These are phyloP conservation scores for Pogonocherus hispidulus DNA, from an alignment of 2,888 invertebrate species.

Conservation along the genomic window DNA sequence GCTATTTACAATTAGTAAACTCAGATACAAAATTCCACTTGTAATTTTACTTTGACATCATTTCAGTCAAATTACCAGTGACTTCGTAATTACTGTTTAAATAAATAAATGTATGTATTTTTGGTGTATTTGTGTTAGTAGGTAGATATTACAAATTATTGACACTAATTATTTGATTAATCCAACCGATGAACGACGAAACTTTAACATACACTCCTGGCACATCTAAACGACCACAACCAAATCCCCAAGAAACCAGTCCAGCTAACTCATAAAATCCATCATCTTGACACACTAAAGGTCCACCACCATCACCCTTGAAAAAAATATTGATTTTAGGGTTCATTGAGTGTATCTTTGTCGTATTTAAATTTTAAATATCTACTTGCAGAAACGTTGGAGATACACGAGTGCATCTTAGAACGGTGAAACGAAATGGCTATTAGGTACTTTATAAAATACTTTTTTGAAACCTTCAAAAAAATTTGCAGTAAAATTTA, in stretches of 20 bases:
- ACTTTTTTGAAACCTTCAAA: too few species aligned
- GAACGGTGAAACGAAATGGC: too few species aligned
- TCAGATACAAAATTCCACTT: constrained; percentile 34
- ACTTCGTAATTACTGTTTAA: constrained; percentile 26
- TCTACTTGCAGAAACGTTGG: too few species aligned
- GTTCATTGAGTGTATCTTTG: too few species aligned
- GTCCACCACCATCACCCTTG: constrained; percentile 95
- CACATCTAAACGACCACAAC: constrained; percentile 92
- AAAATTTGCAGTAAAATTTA: too few species aligned
- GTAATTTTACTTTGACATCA: constrained; percentile 30
- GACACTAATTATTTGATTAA: constrained; percentile 96
- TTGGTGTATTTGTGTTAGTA: constrained; percentile 44
- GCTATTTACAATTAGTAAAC: constrained; percentile 40
- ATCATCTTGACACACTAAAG: constrained; percentile 92
- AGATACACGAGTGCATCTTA: too few species aligned
- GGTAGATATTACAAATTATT: constrained; percentile 80
- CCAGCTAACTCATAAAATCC: constrained; percentile 94
- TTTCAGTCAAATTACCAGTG: constrained; percentile 11
- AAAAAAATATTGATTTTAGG: too few species aligned
- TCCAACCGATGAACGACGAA: constrained; percentile 96
- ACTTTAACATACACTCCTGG: constrained; percentile 98
- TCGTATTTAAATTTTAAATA: too few species aligned
- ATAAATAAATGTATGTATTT: constrained; percentile 44
- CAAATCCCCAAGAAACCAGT: constrained; percentile 95
- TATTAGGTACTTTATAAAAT: too few species aligned